A percentile compares a stretch with the other conserved stretches of the same genome.
phyloP scores from a whole-genome alignment of 1,140 invertebrate species.

The Tetramorium simillimum region DNA sequence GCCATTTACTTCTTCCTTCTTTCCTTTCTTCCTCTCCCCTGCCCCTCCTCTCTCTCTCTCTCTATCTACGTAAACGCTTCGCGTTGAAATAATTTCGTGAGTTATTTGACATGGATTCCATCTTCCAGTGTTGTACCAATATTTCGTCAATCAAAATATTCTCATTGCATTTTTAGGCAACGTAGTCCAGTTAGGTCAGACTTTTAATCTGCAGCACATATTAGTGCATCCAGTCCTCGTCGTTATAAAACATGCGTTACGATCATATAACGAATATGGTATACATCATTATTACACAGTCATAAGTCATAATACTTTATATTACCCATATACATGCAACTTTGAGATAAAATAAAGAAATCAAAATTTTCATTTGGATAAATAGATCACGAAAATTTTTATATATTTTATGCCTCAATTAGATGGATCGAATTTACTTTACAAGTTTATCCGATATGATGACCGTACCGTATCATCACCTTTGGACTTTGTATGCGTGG shows the following conservation, averaged over 20 bases:
- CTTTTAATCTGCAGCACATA: not conserved
- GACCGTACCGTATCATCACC: not conserved
- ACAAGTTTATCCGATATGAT: not conserved
- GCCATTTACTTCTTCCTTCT: no score
- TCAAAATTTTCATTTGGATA: not conserved
- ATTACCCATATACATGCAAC: not conserved
- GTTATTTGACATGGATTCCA: not conserved
- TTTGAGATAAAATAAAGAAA: not conserved
- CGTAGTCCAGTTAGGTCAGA: not conserved
- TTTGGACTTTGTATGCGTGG: slow-evolving; percentile 70
- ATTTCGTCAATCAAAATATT: not conserved
- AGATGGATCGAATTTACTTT: slow-evolving; percentile 11
- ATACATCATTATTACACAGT: not conserved
- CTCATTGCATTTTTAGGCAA: not conserved
- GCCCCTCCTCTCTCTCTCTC: no score
- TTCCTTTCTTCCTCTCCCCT: no score
- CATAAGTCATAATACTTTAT: slow-evolving; percentile 30
- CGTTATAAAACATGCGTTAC: slow-evolving; percentile 14
- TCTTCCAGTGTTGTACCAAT: not conserved
- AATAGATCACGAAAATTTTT: not conserved
- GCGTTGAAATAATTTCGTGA: not conserved
- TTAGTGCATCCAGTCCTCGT: not conserved
- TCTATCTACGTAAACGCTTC: not conserved
- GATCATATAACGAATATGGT: slow-evolving; percentile 21
- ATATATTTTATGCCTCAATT: not conserved